Conservation (phyloP, 2,888 invertebrate species). For the Boloria selene region DNA sequence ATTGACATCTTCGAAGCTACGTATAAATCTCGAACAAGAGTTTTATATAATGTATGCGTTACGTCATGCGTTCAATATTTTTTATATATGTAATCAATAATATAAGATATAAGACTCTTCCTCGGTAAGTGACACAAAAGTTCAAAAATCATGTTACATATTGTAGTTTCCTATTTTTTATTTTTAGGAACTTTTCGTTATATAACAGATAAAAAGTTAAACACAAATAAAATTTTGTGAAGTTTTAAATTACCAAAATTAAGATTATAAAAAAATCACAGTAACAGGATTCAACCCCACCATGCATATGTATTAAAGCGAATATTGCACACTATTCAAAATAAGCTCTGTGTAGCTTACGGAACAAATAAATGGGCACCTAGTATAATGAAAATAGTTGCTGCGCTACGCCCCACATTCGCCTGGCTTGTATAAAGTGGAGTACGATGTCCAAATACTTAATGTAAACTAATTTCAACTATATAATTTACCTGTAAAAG, state of each 20-base stretch:
- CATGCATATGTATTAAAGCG: conserved; percentile 16
- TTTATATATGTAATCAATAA: background rate
- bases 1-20: background rate
- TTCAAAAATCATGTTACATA: too few relatives aligned
- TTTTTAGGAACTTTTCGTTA: too few relatives aligned
- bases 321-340: conserved; percentile 45
- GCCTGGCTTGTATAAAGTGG: conserved; percentile 39
- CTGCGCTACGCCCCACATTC: conserved; percentile 35
- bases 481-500: conserved; percentile 15
- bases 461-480: conserved; percentile 33
- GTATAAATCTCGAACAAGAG: conserved; percentile 5
- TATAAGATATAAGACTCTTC: background rate
- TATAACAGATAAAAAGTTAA: too few relatives aligned
- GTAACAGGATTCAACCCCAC: conserved; percentile 5
- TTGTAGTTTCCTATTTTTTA: too few relatives aligned
- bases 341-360: conserved; percentile 45
- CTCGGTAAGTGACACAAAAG: background rate
- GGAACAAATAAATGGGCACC: conserved; percentile 49
- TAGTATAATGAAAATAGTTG: conserved; percentile 61
- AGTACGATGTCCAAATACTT: conserved; percentile 38
- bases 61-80: background rate
- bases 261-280: conserved; percentile 3
- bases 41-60: background rate
- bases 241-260: background rate
- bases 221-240: background rate